Evolutionary conservation across 2,113 vertebrate genomes (phyloP), one percentile per base, ranked within the genome.

Genomic region (Triplophysa tibetana): DNA sequence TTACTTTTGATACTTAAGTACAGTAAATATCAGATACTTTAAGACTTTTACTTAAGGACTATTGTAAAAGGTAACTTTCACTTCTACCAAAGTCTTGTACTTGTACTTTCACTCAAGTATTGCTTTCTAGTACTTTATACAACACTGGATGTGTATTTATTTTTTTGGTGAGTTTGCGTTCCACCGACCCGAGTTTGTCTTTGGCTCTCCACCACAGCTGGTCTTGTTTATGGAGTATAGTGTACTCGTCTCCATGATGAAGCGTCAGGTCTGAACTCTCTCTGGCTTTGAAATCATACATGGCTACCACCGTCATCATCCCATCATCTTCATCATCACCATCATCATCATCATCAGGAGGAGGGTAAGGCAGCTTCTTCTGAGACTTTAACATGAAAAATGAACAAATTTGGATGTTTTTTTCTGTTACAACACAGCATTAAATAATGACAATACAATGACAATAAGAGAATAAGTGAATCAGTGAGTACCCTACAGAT

Each of bases 121-220:
- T n/a, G n/a, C n/a, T n/a, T n/a, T n/a, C n/a, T n/a, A n/a, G n/a
- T n/a, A n/a, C n/a, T n/a, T n/a, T n/a, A n/a, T n/a, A n/a, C n/a
- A n/a, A n/a, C n/a, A n/a, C n/a, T 38, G 5, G 7, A 38, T 38
- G 33, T 38, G 33, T 38, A 29, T 29, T 29, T 29, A 4, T 29
- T 29, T 38, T 33, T 33, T 33, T 38, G 2, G 33, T 38, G 33
- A 45, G 43, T 2, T 45, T 45, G 43, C 3, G 43, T 12, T 45
- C 43, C 54, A 70, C 63, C 19, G 2, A 96, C 95, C 95, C 95
- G 0, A 91, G 77, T 43, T 26, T 86, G 82, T 97, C 95, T 89
- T 95, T 92, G 1, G 94, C 96, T 54, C 91, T 91, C 95, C 96
- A 97, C 96, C 96, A 96, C 80, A 95, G 92, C 78, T 94, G 91